Evolutionary conservation across 2,888 invertebrate genomes (phyloP).

Genomic region (Halictus ligatus): DNA sequence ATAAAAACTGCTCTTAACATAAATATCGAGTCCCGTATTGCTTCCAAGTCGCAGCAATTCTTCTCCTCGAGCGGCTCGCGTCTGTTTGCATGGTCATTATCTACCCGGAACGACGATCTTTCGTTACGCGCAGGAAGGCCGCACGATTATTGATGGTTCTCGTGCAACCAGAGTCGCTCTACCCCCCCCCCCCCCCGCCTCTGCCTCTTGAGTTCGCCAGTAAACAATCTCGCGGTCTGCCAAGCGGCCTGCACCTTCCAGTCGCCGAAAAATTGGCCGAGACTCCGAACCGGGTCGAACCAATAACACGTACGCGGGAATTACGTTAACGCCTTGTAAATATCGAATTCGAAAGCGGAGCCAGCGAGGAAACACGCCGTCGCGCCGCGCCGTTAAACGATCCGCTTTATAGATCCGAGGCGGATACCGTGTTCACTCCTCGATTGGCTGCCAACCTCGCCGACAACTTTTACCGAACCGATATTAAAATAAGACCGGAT

Average conservation of each 20-base stretch:
- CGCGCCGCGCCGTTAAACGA: neutral
- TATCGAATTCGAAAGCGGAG: constrained; percentile 1
- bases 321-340: neutral
- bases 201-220: neutral
- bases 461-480: neutral
- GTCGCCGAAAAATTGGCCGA: neutral
- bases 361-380: neutral
- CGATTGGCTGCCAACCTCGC: neutral
- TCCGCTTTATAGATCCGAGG: neutral
- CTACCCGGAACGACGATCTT: constrained; percentile 6
- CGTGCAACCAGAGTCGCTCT: neutral
- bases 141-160: constrained; percentile 10
- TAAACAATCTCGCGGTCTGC: constrained; percentile 11
- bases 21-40: neutral
- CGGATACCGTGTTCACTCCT: neutral
- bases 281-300: constrained; percentile 6
- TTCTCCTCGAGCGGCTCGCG: neutral
- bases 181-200: neutral
- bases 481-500: neutral
- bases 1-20: neutral
- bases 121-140: neutral
- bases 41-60: constrained; percentile 12
- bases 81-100: constrained; percentile 14
- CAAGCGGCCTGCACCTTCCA: neutral
- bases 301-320: neutral